Percentiles rank a stretch among this genome's conserved stretches.
phyloP scores from a whole-genome alignment of 2,797 vertebrate genomes.

The Morus bassanus region DNA sequence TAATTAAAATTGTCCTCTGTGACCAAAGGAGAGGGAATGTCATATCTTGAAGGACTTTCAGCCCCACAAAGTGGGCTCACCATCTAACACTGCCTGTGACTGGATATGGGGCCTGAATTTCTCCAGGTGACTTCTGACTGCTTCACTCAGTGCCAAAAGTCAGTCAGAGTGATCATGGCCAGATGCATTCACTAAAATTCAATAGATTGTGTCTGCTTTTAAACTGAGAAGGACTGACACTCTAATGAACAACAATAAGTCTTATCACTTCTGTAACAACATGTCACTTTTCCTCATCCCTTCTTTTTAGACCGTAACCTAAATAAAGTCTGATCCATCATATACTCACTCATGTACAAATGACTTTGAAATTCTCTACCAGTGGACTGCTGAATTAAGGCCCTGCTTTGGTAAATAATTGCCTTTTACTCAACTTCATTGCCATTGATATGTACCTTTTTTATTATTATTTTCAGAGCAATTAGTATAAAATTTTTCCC shows the following conservation, averaged over 20 bases:
- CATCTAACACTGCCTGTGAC: not conserved
- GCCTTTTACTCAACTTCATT: not conserved
- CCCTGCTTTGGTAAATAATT: not conserved
- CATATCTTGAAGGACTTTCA: not conserved
- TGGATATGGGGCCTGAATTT: not conserved
- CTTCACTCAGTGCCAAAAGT: not conserved
- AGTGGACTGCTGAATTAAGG: not conserved
- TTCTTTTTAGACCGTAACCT: not conserved
- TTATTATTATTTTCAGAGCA: not conserved
- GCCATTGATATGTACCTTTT: not conserved
- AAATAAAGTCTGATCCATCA: not conserved
- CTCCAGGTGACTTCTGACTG: not conserved
- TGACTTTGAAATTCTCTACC: not conserved
- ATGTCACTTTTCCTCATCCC: not conserved
- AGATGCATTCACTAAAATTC: not conserved
- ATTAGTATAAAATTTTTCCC: not conserved
- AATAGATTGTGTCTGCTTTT: not conserved
- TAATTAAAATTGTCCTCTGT: not conserved
- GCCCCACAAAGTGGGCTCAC: not conserved
- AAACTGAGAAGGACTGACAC: not conserved
- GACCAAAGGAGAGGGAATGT: not conserved
- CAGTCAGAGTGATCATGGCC: not conserved
- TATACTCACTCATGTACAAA: not conserved
- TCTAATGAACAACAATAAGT: not conserved
- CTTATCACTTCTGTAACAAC: not conserved